Conservation (phyloP, 2,888 invertebrate species). For the Ceratothoa steindachneri region DNA sequence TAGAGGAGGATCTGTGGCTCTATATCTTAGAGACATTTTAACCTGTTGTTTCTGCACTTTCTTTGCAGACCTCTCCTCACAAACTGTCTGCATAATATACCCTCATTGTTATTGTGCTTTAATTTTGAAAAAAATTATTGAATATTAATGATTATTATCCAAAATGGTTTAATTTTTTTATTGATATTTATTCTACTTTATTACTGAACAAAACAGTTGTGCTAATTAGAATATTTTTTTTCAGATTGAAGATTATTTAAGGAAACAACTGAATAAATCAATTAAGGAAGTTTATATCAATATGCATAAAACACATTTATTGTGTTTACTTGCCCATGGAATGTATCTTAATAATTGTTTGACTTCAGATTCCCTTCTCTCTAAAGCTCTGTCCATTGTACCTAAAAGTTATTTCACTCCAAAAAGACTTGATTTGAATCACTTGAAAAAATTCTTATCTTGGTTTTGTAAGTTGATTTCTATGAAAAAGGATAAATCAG, state of each 20-base stretch:
- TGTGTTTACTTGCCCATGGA: constrained; percentile 77
- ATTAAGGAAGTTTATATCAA: constrained; percentile 29
- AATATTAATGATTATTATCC: background rate
- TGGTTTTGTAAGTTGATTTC: constrained; percentile 65
- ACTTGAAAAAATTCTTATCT: constrained; percentile 69
- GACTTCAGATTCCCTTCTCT: constrained; percentile 65
- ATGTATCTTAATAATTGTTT: constrained; percentile 63
- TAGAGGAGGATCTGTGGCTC: too few relatives aligned
- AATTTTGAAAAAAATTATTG: too few relatives aligned
- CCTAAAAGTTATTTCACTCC: constrained; percentile 72
- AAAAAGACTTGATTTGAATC: constrained; percentile 67
- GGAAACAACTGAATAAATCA: constrained; percentile 25
- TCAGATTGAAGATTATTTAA: constrained; percentile 40
- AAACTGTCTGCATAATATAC: too few relatives aligned
- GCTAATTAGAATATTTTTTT: background rate
- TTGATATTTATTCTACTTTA: background rate
- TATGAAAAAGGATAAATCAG: background rate
- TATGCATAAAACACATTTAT: constrained; percentile 78
- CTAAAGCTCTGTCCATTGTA: constrained; percentile 66
- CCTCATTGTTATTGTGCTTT: too few relatives aligned
- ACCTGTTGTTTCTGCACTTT: too few relatives aligned
- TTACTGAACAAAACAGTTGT: background rate
- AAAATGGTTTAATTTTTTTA: too few relatives aligned
- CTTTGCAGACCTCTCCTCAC: too few relatives aligned
- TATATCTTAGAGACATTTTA: too few relatives aligned